These are phyloP conservation scores for Saccostrea cuccullata DNA, from an alignment of 1,140 invertebrate genomes.

Conservation along the genomic window DNA sequence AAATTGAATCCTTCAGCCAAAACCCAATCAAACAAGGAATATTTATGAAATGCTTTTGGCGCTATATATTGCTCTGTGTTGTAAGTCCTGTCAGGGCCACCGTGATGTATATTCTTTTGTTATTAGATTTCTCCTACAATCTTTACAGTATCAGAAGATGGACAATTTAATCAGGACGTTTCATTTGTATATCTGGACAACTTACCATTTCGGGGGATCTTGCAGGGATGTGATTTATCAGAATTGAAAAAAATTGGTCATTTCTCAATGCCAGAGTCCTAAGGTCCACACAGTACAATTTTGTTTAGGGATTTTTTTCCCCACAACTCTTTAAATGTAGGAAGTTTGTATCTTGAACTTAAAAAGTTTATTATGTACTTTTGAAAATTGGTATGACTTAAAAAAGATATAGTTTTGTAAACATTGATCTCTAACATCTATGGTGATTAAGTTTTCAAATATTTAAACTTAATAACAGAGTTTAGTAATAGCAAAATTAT, in stretches of 20 bases:
- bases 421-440: too few relatives aligned
- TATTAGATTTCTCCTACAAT: slow-evolving; percentile 32
- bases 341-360: too few relatives aligned
- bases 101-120: slow-evolving; percentile 30
- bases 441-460: too few relatives aligned
- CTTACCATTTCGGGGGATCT: background rate
- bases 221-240: slow-evolving; percentile 7
- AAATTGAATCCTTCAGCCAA: slow-evolving; percentile 23
- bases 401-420: too few relatives aligned
- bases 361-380: too few relatives aligned
- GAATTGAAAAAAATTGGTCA: background rate
- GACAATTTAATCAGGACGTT: slow-evolving; percentile 17
- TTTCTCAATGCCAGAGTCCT: background rate
- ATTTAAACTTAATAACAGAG: too few relatives aligned
- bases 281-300: too few relatives aligned
- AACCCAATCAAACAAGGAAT: slow-evolving; percentile 31
- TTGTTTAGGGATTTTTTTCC: too few relatives aligned
- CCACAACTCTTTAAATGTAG: too few relatives aligned
- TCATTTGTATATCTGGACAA: slow-evolving; percentile 5
- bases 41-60: slow-evolving; percentile 24
- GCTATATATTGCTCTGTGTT: slow-evolving; percentile 10
- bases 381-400: too few relatives aligned
- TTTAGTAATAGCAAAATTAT: too few relatives aligned
- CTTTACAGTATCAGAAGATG: background rate
- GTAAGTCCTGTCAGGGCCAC: slow-evolving; percentile 3